Conservation (phyloP, 2,113 vertebrate species). For the Cricetomys ansorgei region DNA sequence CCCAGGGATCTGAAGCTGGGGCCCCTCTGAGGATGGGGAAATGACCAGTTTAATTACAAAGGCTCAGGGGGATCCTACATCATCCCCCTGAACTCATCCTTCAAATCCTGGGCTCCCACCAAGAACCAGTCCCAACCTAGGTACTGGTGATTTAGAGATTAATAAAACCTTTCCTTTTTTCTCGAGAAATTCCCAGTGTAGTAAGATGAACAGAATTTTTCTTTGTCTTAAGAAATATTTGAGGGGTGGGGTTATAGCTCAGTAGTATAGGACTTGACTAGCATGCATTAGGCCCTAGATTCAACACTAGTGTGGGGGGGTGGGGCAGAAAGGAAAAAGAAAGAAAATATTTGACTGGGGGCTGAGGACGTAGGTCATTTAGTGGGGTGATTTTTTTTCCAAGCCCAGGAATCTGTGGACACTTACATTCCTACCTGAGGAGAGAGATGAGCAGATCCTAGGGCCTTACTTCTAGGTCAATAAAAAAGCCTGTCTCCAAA, state of each 20-base stretch:
- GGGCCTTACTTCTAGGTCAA: not conserved
- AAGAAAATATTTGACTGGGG: not conserved
- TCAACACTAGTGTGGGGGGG: not conserved
- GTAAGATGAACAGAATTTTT: constrained; percentile 39
- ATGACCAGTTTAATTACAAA: constrained; percentile 79
- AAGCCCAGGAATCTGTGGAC: not conserved
- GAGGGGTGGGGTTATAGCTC: not conserved
- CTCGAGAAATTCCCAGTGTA: constrained; percentile 51
- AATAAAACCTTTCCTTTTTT: constrained; percentile 51
- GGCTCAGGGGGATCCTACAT: constrained; percentile 60
- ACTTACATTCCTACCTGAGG: too few relatives aligned
- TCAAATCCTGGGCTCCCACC: constrained; percentile 57
- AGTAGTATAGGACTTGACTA: not conserved
- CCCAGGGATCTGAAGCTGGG: constrained; percentile 79
- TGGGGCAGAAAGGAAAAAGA: not conserved
- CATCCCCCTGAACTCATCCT: constrained; percentile 74
- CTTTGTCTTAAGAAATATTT: constrained; percentile 48
- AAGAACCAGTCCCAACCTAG: constrained; percentile 43
- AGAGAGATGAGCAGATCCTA: not conserved
- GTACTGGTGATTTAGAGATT: constrained; percentile 28
- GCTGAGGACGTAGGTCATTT: not conserved
- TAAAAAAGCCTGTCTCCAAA: not conserved
- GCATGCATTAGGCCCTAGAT: not conserved
- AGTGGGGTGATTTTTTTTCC: not conserved
- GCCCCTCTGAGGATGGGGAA: constrained; percentile 74